These are phyloP conservation scores for Stenodera caucasica DNA, from an alignment of 2,888 invertebrate species.

Conservation along the genomic window DNA sequence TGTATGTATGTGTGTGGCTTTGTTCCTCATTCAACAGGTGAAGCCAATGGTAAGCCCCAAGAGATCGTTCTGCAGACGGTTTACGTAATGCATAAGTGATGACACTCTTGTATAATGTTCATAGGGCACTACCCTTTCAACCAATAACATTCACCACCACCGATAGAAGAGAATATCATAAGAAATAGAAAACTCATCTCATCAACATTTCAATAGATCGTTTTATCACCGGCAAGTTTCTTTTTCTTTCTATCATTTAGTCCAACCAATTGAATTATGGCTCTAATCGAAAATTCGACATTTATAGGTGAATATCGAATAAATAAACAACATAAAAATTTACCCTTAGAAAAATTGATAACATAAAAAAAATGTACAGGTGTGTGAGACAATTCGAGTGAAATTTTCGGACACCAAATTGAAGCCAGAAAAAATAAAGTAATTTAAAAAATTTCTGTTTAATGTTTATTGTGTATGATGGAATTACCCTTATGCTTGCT, in stretches of 20 bases:
- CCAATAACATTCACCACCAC: background rate
- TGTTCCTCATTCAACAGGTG: slow-evolving; percentile 51
- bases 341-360: background rate
- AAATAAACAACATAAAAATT: background rate
- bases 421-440: too few species aligned
- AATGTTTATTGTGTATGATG: too few species aligned
- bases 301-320: background rate
- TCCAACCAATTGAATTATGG: slow-evolving; percentile 13
- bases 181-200: background rate
- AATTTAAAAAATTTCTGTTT: too few species aligned
- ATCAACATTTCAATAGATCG: slow-evolving; percentile 26
- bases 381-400: too few species aligned
- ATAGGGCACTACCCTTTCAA: slow-evolving; percentile 20
- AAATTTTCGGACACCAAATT: too few species aligned
- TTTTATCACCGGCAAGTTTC: slow-evolving; percentile 12
- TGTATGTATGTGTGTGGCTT: slow-evolving; percentile 31
- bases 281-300: slow-evolving; percentile 7
- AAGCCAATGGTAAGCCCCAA: slow-evolving; percentile 51
- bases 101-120: slow-evolving; percentile 55
- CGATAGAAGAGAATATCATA: background rate
- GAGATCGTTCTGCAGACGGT: slow-evolving; percentile 61
- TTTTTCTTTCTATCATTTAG: slow-evolving; percentile 11
- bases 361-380: too few species aligned
- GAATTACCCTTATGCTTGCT: too few species aligned
- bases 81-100: slow-evolving; percentile 66